These are phyloP conservation scores for Hybos culiciformis DNA, from an alignment of 2,888 invertebrate species.

Conservation along the genomic window DNA sequence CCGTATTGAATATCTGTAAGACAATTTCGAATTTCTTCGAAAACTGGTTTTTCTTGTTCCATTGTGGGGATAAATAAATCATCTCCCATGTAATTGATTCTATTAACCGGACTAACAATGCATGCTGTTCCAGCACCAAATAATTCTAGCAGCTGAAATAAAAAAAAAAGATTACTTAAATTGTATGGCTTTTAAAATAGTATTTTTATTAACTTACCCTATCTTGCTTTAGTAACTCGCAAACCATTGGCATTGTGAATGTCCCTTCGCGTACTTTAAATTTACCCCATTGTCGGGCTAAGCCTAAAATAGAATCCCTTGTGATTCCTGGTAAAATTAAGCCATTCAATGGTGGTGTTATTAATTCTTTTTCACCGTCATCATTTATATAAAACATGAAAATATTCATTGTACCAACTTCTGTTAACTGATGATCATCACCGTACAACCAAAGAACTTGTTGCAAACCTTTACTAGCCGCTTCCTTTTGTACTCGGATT, in stretches of 20 bases:
- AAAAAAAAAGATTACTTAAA: slow-evolving; percentile 5
- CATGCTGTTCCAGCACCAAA: slow-evolving; percentile 99
- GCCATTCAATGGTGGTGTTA: slow-evolving; percentile 88
- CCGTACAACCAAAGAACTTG: slow-evolving; percentile 97
- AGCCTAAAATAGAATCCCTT: slow-evolving; percentile 70
- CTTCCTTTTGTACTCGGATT: slow-evolving; percentile 68
- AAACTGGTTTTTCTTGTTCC: slow-evolving; percentile 58
- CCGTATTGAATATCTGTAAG: slow-evolving; percentile 86
- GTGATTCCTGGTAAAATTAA: slow-evolving; percentile 92
- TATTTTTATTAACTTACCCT: slow-evolving; percentile 49
- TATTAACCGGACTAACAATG: slow-evolving; percentile 80
- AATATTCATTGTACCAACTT: slow-evolving; percentile 98
- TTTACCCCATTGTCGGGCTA: slow-evolving; percentile 73
- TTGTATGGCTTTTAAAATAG: neutral
- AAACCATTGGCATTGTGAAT: slow-evolving; percentile 73
- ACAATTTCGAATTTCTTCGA: slow-evolving; percentile 56
- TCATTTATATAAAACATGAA: slow-evolving; percentile 80
- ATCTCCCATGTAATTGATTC: slow-evolving; percentile 63
- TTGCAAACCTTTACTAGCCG: slow-evolving; percentile 62
- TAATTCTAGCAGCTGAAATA: slow-evolving; percentile 73
- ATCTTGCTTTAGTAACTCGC: slow-evolving; percentile 58
- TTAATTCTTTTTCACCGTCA: slow-evolving; percentile 79
- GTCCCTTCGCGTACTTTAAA: slow-evolving; percentile 65
- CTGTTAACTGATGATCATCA: slow-evolving; percentile 82
- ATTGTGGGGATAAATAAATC: slow-evolving; percentile 58